phyloP scores from a whole-genome alignment of 2,797 vertebrate species.

The Chloroceryle amazona region DNA sequence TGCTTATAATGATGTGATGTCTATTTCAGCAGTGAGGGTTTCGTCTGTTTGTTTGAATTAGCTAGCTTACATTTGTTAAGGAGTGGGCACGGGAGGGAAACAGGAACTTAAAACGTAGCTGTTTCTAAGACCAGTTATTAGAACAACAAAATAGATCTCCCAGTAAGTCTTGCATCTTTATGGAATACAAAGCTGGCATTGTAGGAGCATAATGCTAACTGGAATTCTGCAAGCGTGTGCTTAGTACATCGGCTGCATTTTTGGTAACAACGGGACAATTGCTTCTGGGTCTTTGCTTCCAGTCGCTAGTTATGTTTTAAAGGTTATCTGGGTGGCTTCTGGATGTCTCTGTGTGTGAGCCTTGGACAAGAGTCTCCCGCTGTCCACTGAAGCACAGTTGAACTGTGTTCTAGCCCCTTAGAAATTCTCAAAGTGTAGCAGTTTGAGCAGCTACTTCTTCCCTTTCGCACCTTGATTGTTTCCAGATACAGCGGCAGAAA shows the following conservation, averaged over 20 bases:
- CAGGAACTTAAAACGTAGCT: background rate
- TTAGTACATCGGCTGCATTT: background rate
- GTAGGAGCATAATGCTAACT: background rate
- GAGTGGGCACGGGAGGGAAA: background rate
- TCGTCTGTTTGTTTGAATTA: background rate
- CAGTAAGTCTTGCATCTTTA: background rate
- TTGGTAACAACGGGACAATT: background rate
- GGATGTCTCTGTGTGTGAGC: background rate
- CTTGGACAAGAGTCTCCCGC: background rate
- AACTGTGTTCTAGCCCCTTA: background rate
- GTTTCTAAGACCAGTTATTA: background rate
- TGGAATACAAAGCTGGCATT: background rate
- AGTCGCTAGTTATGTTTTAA: background rate
- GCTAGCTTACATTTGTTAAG: background rate
- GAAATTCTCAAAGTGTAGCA: background rate
- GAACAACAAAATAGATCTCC: background rate
- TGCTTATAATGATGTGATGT: background rate
- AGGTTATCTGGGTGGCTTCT: background rate
- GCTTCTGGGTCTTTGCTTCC: background rate
- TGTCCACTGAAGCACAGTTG: accelerated
- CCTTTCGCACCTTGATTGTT: background rate
- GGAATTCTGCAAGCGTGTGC: background rate
- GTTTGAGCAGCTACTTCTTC: background rate
- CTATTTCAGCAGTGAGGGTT: background rate
- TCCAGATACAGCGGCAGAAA: background rate